Evolutionary conservation across 2,888 invertebrate genomes (phyloP), one percentile per base, ranked within the genome.

Genomic region (Phlogophora meticulosa): DNA sequence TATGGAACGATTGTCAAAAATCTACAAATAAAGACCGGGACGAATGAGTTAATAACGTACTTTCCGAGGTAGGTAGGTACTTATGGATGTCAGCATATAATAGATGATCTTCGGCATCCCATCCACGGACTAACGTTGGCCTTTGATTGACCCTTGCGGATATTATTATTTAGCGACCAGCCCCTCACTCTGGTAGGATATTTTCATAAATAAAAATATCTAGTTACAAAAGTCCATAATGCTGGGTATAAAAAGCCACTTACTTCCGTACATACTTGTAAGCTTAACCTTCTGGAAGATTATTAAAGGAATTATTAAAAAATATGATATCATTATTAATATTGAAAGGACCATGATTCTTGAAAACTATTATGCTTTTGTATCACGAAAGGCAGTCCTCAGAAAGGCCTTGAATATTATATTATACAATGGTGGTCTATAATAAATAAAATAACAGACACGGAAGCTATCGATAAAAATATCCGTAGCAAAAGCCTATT

Each of bases 311-410:
- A 34, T 32, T 46, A 57, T 56, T 24, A 17, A 36, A 61, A 42
- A 51, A 13, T 28, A 34, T 24, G 11, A 7, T 34, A 32, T 22
- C 28, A 52, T 48, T 69, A 58, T 58, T 43, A 9, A 58, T 38
- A 22, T 45, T 1, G 17, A 22, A 32, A 45, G n/a, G 1, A 28
- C 13, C 9, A 60, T 60, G 49, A 22, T 1, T 51, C 36, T 48
- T 17, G 7, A 17, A 61, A 20, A 38, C 24, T 49, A 42, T 78
- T 68, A 78, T 48, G 51, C 11, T 64, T 48, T 48, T 49, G 28
- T 38, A 58, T 45, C 82, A 81, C 65, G 82, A 52, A 13, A 63
- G 34, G 48, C 7, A 24, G 57, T 28, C 28, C 1, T 62, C 11
- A 7, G 2, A 36, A 56, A 24, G 43, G 28, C 67, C 79, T 79